Base-by-base conservation (phyloP, 23 tunicate species). In the Diplosoma virens region DNA sequence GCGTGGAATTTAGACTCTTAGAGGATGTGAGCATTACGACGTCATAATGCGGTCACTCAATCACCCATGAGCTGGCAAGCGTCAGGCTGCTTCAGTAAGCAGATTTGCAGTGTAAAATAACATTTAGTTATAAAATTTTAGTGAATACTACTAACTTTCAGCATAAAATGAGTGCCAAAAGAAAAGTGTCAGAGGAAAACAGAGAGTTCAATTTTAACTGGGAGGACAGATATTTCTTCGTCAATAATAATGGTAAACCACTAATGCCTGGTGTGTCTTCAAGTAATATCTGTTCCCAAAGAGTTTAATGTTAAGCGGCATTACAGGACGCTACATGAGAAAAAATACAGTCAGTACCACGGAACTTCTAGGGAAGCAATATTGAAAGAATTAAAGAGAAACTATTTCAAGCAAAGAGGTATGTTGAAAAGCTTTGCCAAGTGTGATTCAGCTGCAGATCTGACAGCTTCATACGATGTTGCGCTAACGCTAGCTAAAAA, bases 311-410 rank as follows among this genome's bases (percentile, higher is more conserved):
- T 37, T 23, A 36, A 70, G 58, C 63, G 58, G 14, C 76, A 66
- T 28, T 70, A 70, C 76, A 70, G 29, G 26, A 70, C 76, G 18
- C 14, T n/a, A 37, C 76, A 70, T 70, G 58, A 70, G 76, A 32
- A 70, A 70, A 70, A 70, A 70, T 70, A 70, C 56, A 14, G 58
- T 6, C 55, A 37, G 23, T 70, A 70, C 76, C 76, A 37, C 26
- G 76, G 76, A 37, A 70, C 76, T 70, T 36, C 76, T 70, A 21
- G 76, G 76, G 56, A 70, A 70, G 76, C 76, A 70, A 70, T 70
- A 16, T 37, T 45, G 29, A 70, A 70, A 70, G 2, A 35, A 37
- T 46, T 70, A 46, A 70, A 70, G 76, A 17, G 58, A 0, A 70
- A 70, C 56, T 70, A 37, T 46, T 21, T 11, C 26, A 41, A 69